phyloP scores from a whole-genome alignment of 1,140 invertebrate genomes.

The Drosophila simulans region DNA sequence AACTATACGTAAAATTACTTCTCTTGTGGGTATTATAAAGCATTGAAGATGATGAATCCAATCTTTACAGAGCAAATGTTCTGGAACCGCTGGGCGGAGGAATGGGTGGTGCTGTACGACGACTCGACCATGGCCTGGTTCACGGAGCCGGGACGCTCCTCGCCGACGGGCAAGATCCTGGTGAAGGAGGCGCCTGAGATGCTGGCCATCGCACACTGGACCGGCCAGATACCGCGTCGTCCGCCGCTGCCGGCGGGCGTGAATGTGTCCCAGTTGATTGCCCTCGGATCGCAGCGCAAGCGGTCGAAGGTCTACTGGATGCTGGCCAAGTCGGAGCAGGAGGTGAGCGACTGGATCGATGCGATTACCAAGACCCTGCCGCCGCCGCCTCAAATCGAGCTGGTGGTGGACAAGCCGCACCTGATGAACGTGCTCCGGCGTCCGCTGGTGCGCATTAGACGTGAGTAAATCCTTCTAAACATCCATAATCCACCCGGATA shows the following conservation, averaged over 20 bases:
- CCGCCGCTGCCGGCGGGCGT: constrained; percentile 89
- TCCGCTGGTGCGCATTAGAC: constrained; percentile 87
- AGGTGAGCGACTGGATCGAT: constrained; percentile 90
- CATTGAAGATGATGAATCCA: no score
- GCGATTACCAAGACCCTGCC: constrained; percentile 89
- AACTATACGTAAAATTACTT: no score
- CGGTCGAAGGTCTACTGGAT: constrained; percentile 87
- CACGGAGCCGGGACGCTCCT: constrained; percentile 85
- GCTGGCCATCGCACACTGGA: constrained; percentile 91
- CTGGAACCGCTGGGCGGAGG: constrained; percentile 91
- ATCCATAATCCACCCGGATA: not conserved
- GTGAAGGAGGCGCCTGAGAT: constrained; percentile 91
- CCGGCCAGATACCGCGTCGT: constrained; percentile 88
- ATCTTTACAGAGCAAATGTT: constrained; percentile 88
- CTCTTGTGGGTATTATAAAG: no score
- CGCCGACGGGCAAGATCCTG: constrained; percentile 84
- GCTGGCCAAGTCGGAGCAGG: constrained; percentile 88
- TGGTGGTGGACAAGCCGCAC: constrained; percentile 87
- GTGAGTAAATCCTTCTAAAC: constrained; percentile 83
- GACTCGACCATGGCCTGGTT: constrained; percentile 92
- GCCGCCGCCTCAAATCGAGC: constrained; percentile 87
- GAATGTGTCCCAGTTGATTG: constrained; percentile 89
- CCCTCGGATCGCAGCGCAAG: constrained; percentile 87
- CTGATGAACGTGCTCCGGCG: constrained; percentile 87
- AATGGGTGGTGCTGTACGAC: constrained; percentile 92